Conservation (phyloP, 2,888 invertebrate species). For the Acleris laterana region DNA sequence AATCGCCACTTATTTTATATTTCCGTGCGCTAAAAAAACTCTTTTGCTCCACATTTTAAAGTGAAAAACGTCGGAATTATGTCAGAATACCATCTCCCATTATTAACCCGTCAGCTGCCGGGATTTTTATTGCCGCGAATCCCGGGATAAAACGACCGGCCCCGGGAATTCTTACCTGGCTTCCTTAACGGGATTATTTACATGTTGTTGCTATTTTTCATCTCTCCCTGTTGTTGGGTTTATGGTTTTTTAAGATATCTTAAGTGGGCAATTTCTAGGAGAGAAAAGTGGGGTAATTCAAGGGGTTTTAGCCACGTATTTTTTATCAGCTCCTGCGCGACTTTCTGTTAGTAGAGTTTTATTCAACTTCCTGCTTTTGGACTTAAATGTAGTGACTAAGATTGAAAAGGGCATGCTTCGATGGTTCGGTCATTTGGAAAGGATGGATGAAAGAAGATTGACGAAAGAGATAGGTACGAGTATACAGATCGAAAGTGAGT, state of each 20-base stretch:
- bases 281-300: background rate
- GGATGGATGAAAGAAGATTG: too few species aligned
- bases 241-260: slow-evolving; percentile 23
- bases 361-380: too few species aligned
- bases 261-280: slow-evolving; percentile 20
- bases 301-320: background rate
- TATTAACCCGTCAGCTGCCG: slow-evolving; percentile 46
- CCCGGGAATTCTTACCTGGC: slow-evolving; percentile 28
- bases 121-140: slow-evolving; percentile 48
- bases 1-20: slow-evolving; percentile 3
- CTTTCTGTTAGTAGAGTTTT: too few species aligned
- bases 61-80: slow-evolving; percentile 39
- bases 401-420: too few species aligned
- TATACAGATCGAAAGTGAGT: too few species aligned
- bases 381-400: too few species aligned
- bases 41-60: slow-evolving; percentile 16
- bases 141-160: slow-evolving; percentile 42
- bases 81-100: slow-evolving; percentile 40
- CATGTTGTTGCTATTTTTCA: slow-evolving; percentile 47
- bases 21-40: slow-evolving; percentile 9
- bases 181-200: slow-evolving; percentile 43
- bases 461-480: too few species aligned
- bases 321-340: background rate
- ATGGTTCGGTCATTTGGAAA: too few species aligned
- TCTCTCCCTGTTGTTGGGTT: slow-evolving; percentile 41